These are phyloP conservation scores for Spongilla lacustris DNA, from an alignment of 37 sponge, comb jelly and placozoan genomes.

Conservation along the genomic window DNA sequence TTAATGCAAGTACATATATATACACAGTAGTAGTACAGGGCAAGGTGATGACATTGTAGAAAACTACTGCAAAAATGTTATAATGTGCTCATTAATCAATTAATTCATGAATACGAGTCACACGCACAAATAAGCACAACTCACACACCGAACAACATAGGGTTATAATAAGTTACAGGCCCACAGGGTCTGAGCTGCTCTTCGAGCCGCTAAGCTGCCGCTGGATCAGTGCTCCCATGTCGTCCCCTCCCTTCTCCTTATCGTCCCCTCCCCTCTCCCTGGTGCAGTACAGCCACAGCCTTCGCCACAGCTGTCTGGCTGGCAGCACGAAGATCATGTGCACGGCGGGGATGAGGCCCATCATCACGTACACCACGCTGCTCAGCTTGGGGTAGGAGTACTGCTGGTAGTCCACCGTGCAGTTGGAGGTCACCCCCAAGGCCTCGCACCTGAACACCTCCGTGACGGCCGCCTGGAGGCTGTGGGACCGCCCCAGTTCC, in stretches of 20 bases:
- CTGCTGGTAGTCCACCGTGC: not conserved
- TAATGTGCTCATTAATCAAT: too few relatives aligned
- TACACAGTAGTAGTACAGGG: too few relatives aligned
- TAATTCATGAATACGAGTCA: too few relatives aligned
- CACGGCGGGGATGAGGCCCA: not conserved
- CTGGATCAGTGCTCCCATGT: not conserved
- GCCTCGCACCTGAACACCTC: not conserved
- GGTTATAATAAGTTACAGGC: too few relatives aligned
- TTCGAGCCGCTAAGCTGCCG: too few relatives aligned
- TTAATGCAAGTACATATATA: too few relatives aligned
- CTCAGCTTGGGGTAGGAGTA: not conserved
- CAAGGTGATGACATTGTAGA: too few relatives aligned
- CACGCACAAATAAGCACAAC: too few relatives aligned
- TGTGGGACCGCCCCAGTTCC: not conserved
- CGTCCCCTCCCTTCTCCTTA: not conserved
- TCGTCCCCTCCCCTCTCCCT: not conserved
- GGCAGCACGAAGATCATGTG: not conserved
- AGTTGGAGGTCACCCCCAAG: not conserved
- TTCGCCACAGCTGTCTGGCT: not conserved
- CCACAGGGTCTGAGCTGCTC: too few relatives aligned
- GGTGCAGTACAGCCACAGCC: not conserved
- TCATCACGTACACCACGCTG: not conserved
- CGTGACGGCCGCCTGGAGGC: not conserved
- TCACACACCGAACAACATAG: too few relatives aligned
- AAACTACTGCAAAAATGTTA: too few relatives aligned